Percentiles rank a stretch among this genome's conserved stretches.
Evolutionary conservation across 2,797 vertebrate species (phyloP).

Genomic region (Otolemur crassicaudatus): DNA sequence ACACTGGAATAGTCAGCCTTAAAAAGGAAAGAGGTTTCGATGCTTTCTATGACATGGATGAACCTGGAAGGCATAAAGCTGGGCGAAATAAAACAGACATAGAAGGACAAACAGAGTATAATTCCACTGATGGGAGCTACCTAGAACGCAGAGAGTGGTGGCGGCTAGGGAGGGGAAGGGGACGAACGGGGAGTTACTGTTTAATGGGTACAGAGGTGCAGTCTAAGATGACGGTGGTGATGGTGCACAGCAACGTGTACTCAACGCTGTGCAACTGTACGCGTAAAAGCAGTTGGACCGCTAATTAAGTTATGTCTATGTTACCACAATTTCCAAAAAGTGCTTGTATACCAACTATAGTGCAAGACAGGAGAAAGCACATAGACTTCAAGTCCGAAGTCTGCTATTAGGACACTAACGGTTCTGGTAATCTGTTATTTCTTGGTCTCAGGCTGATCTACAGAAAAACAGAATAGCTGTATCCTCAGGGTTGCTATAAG

Average conservation of each 20-base stretch:
- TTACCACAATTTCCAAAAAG: background rate
- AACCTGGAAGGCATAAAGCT: background rate
- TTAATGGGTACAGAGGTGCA: background rate
- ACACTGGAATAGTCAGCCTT: background rate
- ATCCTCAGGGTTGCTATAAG: background rate
- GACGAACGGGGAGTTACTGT: accelerated
- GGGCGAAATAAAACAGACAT: background rate
- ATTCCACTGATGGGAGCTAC: background rate
- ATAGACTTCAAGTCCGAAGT: background rate
- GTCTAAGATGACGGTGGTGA: background rate
- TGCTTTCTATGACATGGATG: background rate
- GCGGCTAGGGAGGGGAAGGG: background rate
- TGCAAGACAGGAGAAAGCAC: background rate
- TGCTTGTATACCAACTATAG: background rate
- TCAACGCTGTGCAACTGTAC: background rate
- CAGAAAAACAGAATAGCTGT: background rate
- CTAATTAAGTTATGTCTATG: background rate
- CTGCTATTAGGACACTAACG: background rate
- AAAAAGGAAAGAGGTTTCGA: background rate
- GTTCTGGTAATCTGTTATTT: background rate
- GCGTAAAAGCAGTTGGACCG: background rate
- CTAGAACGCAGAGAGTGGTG: background rate
- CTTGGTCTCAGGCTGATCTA: background rate
- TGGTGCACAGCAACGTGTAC: background rate
- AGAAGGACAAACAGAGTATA: background rate